Evolutionary conservation across 2,888 invertebrate species (phyloP).

Genomic region (Crepidodera aurea): DNA sequence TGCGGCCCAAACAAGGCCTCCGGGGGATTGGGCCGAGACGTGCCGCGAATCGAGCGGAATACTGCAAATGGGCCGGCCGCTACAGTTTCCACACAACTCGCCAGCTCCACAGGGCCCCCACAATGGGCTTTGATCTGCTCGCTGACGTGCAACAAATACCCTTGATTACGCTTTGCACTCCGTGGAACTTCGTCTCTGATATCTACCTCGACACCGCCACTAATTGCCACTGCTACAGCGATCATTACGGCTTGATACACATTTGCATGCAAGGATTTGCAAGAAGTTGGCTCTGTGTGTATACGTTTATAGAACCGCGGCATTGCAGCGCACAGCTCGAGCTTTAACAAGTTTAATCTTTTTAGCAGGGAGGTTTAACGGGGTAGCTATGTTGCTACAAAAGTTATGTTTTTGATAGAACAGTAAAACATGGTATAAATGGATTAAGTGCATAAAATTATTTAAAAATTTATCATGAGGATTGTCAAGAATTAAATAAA

Average conservation of each 20-base stretch:
- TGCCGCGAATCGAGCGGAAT: conserved; percentile 39
- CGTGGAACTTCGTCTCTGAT: conserved; percentile 19
- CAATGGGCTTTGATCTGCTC: conserved; percentile 45
- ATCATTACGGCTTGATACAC: conserved; percentile 26
- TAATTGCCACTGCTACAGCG: conserved; percentile 31
- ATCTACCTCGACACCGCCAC: conserved; percentile 20
- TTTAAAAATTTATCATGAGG: no score
- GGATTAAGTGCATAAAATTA: no score
- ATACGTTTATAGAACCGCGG: background rate
- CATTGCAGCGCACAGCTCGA: background rate
- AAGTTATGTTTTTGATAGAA: no score
- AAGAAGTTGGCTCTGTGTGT: background rate
- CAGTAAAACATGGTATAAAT: no score
- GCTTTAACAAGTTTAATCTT: conserved; percentile 18
- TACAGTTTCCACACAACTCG: conserved; percentile 20
- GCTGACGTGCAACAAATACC: conserved; percentile 45
- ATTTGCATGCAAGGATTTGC: conserved; percentile 23
- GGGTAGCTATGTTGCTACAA: no score
- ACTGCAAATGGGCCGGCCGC: conserved; percentile 35
- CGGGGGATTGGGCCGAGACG: conserved; percentile 41
- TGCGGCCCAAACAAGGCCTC: conserved; percentile 40
- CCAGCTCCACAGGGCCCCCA: conserved; percentile 19
- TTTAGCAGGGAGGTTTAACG: no score
- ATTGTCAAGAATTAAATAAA: no score
- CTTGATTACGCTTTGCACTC: conserved; percentile 40